A percentile compares a stretch with the other conserved stretches of the same genome.
phyloP scores from a whole-genome alignment of 1,140 invertebrate genomes.

The Elysia chlorotica region DNA sequence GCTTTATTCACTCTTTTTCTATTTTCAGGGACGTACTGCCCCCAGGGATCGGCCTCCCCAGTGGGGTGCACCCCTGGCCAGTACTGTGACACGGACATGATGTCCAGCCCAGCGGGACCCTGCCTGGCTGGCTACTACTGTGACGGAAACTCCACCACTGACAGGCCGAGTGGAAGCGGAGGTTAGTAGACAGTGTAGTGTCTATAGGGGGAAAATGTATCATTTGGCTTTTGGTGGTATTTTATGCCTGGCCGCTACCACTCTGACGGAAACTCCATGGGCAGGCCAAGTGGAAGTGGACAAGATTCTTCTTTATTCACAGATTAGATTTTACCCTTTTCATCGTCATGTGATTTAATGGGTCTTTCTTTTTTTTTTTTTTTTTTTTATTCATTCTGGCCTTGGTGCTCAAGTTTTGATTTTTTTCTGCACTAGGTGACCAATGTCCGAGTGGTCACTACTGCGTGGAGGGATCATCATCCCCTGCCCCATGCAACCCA shows the following conservation, averaged over 20 bases:
- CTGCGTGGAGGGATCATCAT: conserved; percentile 43
- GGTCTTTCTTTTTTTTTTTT: too few relatives aligned
- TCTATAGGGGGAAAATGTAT: too few relatives aligned
- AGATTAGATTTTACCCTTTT: too few relatives aligned
- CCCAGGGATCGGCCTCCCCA: conserved; percentile 41
- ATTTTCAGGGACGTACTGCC: conserved; percentile 47
- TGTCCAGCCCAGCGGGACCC: conserved; percentile 36
- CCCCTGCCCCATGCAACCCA: conserved; percentile 39
- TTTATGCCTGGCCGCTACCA: too few relatives aligned
- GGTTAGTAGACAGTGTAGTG: too few relatives aligned
- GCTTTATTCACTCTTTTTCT: neutral
- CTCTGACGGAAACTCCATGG: too few relatives aligned
- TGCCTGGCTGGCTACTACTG: conserved; percentile 54
- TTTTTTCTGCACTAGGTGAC: conserved; percentile 36
- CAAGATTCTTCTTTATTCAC: too few relatives aligned
- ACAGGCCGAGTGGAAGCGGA: conserved; percentile 43
- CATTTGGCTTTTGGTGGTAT: too few relatives aligned
- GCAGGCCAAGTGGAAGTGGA: too few relatives aligned
- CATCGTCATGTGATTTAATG: too few relatives aligned
- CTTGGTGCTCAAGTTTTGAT: neutral
- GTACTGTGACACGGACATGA: conserved; percentile 50
- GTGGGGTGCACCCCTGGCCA: conserved; percentile 49
- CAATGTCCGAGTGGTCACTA: conserved; percentile 46
- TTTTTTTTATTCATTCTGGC: too few relatives aligned
- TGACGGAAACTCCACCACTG: conserved; percentile 44